Evolutionary conservation across 2,113 vertebrate species (phyloP), one percentile per base, ranked within the genome.

Genomic region (Tursiops truncatus): DNA sequence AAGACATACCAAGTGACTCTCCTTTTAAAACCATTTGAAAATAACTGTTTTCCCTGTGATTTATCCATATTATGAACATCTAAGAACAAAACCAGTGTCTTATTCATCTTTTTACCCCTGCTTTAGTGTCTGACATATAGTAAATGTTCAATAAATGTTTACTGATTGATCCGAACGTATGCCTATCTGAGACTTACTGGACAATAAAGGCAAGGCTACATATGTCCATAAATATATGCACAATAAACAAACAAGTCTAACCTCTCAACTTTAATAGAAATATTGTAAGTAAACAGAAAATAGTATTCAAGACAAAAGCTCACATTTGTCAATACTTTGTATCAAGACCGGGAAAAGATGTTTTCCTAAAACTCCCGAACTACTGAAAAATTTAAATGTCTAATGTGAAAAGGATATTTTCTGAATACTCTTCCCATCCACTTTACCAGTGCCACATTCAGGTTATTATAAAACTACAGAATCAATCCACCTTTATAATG

Each of bases 401-500:
- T 92, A 84, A 91, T 93, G 70, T 74, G 44, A 91, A 89, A 97
- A 93, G 44, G 63, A 47, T 62, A 25, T n/a, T 80, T 91, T 94
- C 63, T 70, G 77, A 95, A 76, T 74, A 92, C 41, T 93, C 68
- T 92, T 97, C 68, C 62, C 85, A 79, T 70, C 44, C 62, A 76
- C 44, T 79, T 81, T 68, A 36, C 86, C 74, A 81, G 44, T 28
- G 63, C 80, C 70, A 94, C 47, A 96, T 21, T 86, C 65, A 70
- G 89, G 94, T 84, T 96, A 97, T 76, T 96, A 89, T 67, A 81
- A 97, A 97, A 70, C 58, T 91, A 96, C 71, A 80, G 33, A 98
- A 97, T 17, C 97, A 82, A 97, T 97, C 26, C 68, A 63, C 84
- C 94, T 92, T 97, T 81, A 96, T 28, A 97, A 79, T 95, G 44